Evolutionary conservation across 2,113 vertebrate genomes (phyloP), one percentile per base, ranked within the genome.

Genomic region (Phasianus colchicus): DNA sequence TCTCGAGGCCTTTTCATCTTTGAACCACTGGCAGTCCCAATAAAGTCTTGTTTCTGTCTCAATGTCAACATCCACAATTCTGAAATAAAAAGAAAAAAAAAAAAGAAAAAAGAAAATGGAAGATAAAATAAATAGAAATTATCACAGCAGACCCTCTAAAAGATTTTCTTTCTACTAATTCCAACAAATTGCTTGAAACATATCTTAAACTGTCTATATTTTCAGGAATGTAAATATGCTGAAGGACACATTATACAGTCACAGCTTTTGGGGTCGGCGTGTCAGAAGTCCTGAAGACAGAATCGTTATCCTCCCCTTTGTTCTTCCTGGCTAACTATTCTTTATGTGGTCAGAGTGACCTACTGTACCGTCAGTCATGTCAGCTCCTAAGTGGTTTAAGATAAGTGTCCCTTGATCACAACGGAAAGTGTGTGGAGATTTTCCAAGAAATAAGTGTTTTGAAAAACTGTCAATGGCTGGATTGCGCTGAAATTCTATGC

Each of bases 51-150:
- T 70, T 91, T 86, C 70, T 82, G 45, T 84, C 88, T 95, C 61
- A 84, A 47, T 90, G 72, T 84, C 90, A 88, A 78, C 86, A 81
- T 61, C 78, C 70, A 70, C 38, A 54, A 30, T 58, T 81, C 54
- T 78, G 19, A 2, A 90, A 77, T 29, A 29, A 96, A 47, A 43
- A 78, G 64, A 78, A 84, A 91, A 78, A 77, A 78, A 77, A 80
- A 29, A 55, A 55, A 20, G 11, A 57, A 20, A 67, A 80, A 86
- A 88, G 76, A 75, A 96, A 63, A 88, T 55, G 43, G 85, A 84
- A 79, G 66, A 75, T 88, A 79, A 97, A 96, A 96, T 84, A 84
- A 93, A 94, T 86, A 95, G 18, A 61, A 95, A 86, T 93, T 88
- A 48, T 54, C 1, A 2, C 43, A 74, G 61, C 24, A n/a, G 71